Percentiles rank a stretch among this genome's conserved stretches.
Evolutionary conservation across 2,888 invertebrate genomes (phyloP).

Genomic region (Smittia aterrima): DNA sequence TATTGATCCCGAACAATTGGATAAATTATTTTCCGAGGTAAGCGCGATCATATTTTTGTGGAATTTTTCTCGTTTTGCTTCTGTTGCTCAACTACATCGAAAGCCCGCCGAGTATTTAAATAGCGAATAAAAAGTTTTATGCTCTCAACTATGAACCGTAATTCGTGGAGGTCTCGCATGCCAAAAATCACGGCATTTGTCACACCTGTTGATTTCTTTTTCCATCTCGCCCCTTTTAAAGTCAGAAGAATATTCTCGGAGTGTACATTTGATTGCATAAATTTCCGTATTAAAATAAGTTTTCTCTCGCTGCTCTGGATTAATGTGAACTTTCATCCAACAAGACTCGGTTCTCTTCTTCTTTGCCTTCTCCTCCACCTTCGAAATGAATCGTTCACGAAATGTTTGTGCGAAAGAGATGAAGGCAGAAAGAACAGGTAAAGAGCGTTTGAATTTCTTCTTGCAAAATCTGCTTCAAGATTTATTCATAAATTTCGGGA

Average conservation of each 20-base stretch:
- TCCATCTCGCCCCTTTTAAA: background rate
- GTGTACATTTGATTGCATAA: background rate
- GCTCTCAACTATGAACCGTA: conserved; percentile 17
- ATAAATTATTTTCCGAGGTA: conserved; percentile 30
- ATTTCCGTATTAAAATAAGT: background rate
- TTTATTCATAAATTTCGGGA: background rate
- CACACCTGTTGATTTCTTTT: conserved; percentile 33
- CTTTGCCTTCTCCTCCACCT: background rate
- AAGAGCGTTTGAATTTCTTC: background rate
- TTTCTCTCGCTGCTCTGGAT: background rate
- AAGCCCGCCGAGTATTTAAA: background rate
- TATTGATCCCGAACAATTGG: background rate
- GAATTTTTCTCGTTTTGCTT: background rate
- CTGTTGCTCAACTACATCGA: conserved; percentile 16
- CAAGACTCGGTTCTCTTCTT: background rate
- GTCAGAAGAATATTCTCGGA: background rate
- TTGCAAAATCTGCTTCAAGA: background rate
- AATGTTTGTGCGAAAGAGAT: background rate
- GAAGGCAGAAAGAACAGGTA: background rate
- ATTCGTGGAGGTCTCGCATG: background rate
- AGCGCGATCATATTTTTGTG: conserved; percentile 11
- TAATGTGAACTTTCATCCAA: background rate
- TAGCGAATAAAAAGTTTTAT: conserved; percentile 14
- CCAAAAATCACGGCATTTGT: conserved; percentile 4
- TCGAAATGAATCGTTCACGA: background rate